Evolutionary conservation across 2,797 vertebrate species (phyloP).

Genomic region (Anolis apletophallus): DNA sequence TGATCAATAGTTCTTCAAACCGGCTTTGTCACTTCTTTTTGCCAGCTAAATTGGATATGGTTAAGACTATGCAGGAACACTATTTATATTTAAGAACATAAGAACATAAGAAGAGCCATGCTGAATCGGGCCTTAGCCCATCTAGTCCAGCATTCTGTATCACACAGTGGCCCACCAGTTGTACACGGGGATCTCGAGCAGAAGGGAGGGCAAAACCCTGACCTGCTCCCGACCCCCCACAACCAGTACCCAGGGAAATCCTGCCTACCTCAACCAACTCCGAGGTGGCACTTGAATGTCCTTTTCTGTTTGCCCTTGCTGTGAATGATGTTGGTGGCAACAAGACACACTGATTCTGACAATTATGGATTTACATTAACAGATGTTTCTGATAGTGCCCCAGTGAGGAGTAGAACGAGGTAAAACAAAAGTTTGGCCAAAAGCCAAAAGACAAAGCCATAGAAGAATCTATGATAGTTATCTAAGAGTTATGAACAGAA

Average conservation of each 20-base stretch:
- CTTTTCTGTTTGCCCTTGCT: slow-evolving; percentile 19
- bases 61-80: background rate
- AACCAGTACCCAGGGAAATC: too few relatives aligned
- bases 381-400: background rate
- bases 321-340: background rate
- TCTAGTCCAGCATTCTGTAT: too few relatives aligned
- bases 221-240: too few relatives aligned
- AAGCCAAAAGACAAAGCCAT: background rate
- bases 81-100: too few relatives aligned
- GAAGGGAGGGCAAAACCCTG: too few relatives aligned
- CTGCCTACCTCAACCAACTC: too few relatives aligned
- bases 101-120: too few relatives aligned
- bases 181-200: too few relatives aligned
- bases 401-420: background rate
- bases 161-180: too few relatives aligned
- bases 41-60: background rate
- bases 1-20: slow-evolving; percentile 13
- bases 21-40: slow-evolving; percentile 10
- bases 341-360: background rate
- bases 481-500: background rate
- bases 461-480: background rate
- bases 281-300: too few relatives aligned
- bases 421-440: background rate
- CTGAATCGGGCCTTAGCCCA: too few relatives aligned
- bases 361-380: background rate